A percentile compares a stretch with the other conserved stretches of the same genome.
Conservation (phyloP, 1,140 invertebrate species). For the Ceratina australensis region DNA sequence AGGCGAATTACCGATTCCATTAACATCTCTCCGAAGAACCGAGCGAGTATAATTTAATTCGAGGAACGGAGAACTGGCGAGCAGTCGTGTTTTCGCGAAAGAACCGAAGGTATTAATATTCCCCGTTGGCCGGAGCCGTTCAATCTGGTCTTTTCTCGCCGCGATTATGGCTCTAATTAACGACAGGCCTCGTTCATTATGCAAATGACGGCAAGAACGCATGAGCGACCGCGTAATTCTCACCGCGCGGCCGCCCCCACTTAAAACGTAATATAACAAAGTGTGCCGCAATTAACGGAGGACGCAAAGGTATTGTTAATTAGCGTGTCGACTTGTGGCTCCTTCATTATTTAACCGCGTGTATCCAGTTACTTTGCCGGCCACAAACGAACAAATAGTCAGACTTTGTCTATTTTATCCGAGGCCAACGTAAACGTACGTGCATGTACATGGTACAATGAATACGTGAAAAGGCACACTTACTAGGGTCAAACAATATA, state of each 20-base stretch:
- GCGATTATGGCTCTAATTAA: conserved; percentile 72
- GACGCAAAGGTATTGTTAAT: conserved; percentile 66
- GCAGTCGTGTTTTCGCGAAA: conserved; percentile 1
- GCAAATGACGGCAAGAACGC: conserved; percentile 72
- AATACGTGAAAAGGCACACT: neutral
- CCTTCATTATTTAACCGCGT: conserved; percentile 62
- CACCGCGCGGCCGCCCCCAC: conserved; percentile 39
- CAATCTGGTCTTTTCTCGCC: conserved; percentile 66
- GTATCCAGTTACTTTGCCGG: conserved; percentile 60
- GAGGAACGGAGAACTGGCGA: neutral
- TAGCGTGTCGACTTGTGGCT: conserved; percentile 61
- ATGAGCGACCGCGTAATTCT: conserved; percentile 65
- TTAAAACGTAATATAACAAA: conserved; percentile 69
- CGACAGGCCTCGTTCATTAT: conserved; percentile 73
- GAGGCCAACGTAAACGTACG: neutral
- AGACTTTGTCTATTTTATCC: conserved; percentile 60
- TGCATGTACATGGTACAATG: neutral
- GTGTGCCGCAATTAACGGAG: conserved; percentile 65
- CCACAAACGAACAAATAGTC: conserved; percentile 63
- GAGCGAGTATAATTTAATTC: neutral
- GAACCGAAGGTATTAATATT: conserved; percentile 65
- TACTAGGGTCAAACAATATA: conserved; percentile 47
- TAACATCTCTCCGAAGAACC: neutral
- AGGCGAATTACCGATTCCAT: neutral
- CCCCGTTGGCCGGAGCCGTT: conserved; percentile 52